Percentiles rank a stretch among this genome's conserved stretches.
Evolutionary conservation across 2,888 invertebrate species (phyloP).

Genomic region (Eudasyphora cyanicolor): DNA sequence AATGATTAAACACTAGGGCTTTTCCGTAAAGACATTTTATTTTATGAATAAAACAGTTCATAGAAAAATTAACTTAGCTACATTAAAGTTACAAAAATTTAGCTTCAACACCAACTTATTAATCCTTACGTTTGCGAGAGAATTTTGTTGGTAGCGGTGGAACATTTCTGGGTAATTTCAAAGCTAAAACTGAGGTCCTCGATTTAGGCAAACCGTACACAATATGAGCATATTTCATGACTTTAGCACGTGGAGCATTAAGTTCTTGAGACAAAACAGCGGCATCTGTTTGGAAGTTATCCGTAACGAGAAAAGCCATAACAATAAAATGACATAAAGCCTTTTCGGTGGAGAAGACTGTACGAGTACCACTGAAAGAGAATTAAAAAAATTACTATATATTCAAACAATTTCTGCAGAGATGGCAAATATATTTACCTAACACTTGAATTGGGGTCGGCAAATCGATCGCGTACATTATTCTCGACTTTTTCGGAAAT

Average conservation of each 20-base stretch:
- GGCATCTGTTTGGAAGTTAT: slow-evolving; percentile 72
- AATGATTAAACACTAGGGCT: no score
- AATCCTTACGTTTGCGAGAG: slow-evolving; percentile 32
- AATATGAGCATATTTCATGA: slow-evolving; percentile 73
- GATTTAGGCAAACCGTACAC: slow-evolving; percentile 69
- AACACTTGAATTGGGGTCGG: slow-evolving; percentile 70
- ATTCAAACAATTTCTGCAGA: background rate
- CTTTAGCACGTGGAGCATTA: slow-evolving; percentile 71
- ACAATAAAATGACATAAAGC: slow-evolving; percentile 77
- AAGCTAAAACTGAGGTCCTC: slow-evolving; percentile 67
- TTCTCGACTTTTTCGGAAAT: slow-evolving; percentile 78
- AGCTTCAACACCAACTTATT: background rate
- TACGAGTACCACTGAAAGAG: slow-evolving; percentile 69
- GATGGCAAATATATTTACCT: slow-evolving; percentile 63
- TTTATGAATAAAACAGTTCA: background rate
- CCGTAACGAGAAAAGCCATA: slow-evolving; percentile 72
- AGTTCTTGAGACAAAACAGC: slow-evolving; percentile 71
- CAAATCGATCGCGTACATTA: slow-evolving; percentile 75
- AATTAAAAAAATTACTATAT: background rate
- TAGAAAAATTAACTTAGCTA: background rate
- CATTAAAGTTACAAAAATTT: background rate
- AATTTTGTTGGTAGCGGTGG: slow-evolving; percentile 66
- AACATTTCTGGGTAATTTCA: slow-evolving; percentile 73
- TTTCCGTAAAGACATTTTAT: no score
- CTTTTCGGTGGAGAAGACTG: slow-evolving; percentile 74